Evolutionary conservation across 2,888 invertebrate species (phyloP).

Genomic region (Melieria crassipennis): DNA sequence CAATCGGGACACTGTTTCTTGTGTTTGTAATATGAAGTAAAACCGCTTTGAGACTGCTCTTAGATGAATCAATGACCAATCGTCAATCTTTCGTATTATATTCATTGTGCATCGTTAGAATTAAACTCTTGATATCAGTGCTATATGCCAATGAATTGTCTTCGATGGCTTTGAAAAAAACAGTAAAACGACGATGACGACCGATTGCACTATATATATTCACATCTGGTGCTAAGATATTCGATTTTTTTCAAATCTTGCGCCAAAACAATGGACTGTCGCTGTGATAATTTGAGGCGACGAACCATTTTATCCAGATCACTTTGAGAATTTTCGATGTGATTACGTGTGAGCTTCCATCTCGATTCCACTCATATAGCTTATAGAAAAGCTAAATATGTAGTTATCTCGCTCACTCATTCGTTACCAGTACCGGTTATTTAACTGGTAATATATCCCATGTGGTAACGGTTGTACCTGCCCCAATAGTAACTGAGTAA

Average conservation of each 20-base stretch:
- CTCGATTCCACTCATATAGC: no score
- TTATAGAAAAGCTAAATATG: no score
- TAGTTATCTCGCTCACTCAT: no score
- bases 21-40: slow-evolving; percentile 3
- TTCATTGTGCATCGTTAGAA: slow-evolving; percentile 6
- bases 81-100: slow-evolving; percentile 5
- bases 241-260: slow-evolving; percentile 2
- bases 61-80: slow-evolving; percentile 14
- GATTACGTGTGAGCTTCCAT: no score
- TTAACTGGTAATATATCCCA: no score
- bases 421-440: no score
- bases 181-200: neutral
- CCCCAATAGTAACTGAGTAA: no score
- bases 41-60: slow-evolving; percentile 9
- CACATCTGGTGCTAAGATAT: slow-evolving; percentile 2
- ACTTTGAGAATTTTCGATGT: neutral
- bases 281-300: neutral
- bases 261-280: neutral
- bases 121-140: neutral
- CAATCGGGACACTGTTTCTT: neutral
- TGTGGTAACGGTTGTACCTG: no score
- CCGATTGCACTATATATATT: neutral
- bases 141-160: neutral
- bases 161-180: neutral
- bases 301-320: neutral